Base-by-base conservation (phyloP, 2,113 vertebrate species). In the Xiphophorus hellerii region DNA sequence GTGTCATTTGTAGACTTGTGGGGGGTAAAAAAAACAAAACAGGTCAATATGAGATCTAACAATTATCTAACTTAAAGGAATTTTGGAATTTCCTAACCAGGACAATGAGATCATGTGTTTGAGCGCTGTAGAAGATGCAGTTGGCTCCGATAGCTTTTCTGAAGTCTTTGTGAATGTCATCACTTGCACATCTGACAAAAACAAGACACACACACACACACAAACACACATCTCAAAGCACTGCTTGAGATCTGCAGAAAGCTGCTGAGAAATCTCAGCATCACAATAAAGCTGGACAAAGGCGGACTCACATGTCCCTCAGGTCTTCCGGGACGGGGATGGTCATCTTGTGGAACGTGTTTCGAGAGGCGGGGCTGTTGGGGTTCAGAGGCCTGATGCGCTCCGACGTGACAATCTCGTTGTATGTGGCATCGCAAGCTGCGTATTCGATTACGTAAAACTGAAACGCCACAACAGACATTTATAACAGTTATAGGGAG, bases 391-490 rank as follows among this genome's bases (percentile, higher is more conserved):
- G 95, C 82, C 97, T 95, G 87, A 98, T 96, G 64, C 97, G 94
- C 81, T 97, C 96, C 12, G 96, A 71, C 4, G 96, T 98, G 91
- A 98, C 96, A 0, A 98, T 98, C 92, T 97, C 97, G 25, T 98
- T 98, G 91, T 97, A 98, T 27, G 96, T 97, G 80, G 97, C 95
- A 33, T 97, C 96, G 5, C 96, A 97, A 2, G 96, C 96, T 1
- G 96, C 96, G 20, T 97, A 97, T 87, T 98, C 97, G 10, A 98
- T 97, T 72, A 98, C 97, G 13, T 97, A 98, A 85, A 98, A 98
- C 97, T 97, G 89, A 48, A 85, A 81, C 30, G 58, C 12, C 25
- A 68, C 0, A 44, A 66, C 3, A 78, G 42, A 84, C 39, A 42
- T 48, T 6, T 48, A 17, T 48, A 20, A 17, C 44, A 48, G 44